Conservation (phyloP, 2,888 invertebrate species). For the Chesias legatella region DNA sequence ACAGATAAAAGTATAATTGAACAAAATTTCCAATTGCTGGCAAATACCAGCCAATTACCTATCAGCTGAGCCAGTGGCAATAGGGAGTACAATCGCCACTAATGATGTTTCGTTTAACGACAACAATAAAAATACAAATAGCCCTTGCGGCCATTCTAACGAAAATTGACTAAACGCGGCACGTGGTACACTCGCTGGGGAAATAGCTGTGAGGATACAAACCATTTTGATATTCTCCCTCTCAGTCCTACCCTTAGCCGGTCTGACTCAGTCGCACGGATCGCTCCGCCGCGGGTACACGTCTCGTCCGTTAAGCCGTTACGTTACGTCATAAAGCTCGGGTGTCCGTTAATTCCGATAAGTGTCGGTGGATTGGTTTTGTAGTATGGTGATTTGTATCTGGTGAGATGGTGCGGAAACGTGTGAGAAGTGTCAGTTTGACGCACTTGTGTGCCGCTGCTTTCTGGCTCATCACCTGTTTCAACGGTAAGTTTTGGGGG, state of each 20-base stretch:
- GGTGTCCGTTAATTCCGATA: constrained; percentile 48
- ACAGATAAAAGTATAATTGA: constrained; percentile 26
- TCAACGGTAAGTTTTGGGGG: constrained; percentile 67
- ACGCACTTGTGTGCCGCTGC: constrained; percentile 58
- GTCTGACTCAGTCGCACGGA: constrained; percentile 54
- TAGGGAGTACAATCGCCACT: constrained; percentile 43
- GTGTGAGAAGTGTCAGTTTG: constrained; percentile 55
- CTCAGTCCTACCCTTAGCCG: constrained; percentile 48
- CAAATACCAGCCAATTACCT: constrained; percentile 20
- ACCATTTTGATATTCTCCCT: constrained; percentile 64
- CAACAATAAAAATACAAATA: constrained; percentile 65
- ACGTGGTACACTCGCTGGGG: constrained; percentile 63
- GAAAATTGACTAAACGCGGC: constrained; percentile 67
- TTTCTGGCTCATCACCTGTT: constrained; percentile 67
- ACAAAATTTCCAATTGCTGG: constrained; percentile 19
- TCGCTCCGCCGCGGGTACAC: constrained; percentile 47
- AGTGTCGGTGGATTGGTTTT: constrained; percentile 51
- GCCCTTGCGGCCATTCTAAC: constrained; percentile 50
- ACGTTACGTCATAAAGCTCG: constrained; percentile 59
- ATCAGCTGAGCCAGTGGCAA: constrained; percentile 30
- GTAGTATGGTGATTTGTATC: constrained; percentile 68
- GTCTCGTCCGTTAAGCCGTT: constrained; percentile 44
- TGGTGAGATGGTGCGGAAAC: constrained; percentile 68
- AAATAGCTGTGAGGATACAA: constrained; percentile 66
- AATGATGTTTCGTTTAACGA: constrained; percentile 63